Conservation (phyloP, 2,888 invertebrate species). For the Chrysolina americana region DNA sequence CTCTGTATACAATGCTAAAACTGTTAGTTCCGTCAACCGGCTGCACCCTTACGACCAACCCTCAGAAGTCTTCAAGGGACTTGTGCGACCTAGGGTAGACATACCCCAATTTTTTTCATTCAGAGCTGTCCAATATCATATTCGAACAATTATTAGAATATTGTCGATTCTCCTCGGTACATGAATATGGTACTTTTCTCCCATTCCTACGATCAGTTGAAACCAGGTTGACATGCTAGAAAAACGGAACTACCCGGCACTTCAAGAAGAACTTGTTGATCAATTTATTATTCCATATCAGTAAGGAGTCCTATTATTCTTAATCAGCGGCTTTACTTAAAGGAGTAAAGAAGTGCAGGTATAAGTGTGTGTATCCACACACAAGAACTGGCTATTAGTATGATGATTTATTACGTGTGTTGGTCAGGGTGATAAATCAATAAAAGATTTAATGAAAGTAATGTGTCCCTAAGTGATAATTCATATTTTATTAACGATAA, state of each 20-base stretch:
- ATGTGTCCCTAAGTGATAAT: background rate
- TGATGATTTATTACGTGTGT: background rate
- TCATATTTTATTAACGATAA: background rate
- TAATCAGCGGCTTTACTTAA: constrained; percentile 7
- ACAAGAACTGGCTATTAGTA: background rate
- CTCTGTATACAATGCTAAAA: too few relatives aligned
- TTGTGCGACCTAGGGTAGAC: too few relatives aligned
- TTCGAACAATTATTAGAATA: too few relatives aligned
- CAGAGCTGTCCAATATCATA: too few relatives aligned
- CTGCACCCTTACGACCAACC: too few relatives aligned
- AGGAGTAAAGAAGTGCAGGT: constrained; percentile 8
- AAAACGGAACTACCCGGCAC: background rate
- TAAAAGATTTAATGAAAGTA: background rate
- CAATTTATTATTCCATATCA: constrained; percentile 9
- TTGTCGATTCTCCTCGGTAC: background rate
- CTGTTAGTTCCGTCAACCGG: too few relatives aligned
- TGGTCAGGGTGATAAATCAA: background rate
- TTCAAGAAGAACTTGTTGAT: background rate
- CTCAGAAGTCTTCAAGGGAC: too few relatives aligned
- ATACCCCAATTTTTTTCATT: too few relatives aligned
- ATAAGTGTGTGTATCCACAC: constrained; percentile 14
- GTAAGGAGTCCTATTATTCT: constrained; percentile 2
- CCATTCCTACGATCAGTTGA: background rate
- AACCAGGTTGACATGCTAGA: background rate
- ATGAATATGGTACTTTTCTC: background rate